These are phyloP conservation scores for Spisula solida DNA, from an alignment of 2,888 invertebrate genomes.

Conservation along the genomic window DNA sequence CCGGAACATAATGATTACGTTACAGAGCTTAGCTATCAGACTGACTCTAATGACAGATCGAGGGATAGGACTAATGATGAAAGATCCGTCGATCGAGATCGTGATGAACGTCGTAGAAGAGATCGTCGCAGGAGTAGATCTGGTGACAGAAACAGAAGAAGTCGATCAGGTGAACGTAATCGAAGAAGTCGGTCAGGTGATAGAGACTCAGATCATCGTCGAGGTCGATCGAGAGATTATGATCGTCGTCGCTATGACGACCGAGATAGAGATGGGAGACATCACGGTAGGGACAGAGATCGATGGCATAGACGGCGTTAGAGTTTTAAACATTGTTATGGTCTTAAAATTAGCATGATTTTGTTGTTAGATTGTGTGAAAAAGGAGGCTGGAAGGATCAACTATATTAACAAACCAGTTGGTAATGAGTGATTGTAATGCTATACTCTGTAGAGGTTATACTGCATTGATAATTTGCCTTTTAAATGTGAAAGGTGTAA, in stretches of 20 bases:
- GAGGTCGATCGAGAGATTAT: constrained; percentile 52
- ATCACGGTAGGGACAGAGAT: constrained; percentile 32
- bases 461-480: too few relatives aligned
- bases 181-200: constrained; percentile 48
- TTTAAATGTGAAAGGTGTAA: too few relatives aligned
- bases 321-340: background rate
- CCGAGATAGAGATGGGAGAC: constrained; percentile 44
- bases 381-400: background rate
- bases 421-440: too few relatives aligned
- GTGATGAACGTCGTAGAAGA: constrained; percentile 25
- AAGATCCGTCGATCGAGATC: constrained; percentile 19
- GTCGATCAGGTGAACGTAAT: constrained; percentile 21
- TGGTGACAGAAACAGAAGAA: constrained; percentile 17
- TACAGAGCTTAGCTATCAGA: background rate
- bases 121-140: constrained; percentile 25
- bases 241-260: constrained; percentile 48
- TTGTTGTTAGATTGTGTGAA: background rate
- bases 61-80: background rate
- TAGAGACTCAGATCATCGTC: constrained; percentile 43
- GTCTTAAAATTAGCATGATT: background rate
- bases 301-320: background rate
- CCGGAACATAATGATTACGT: background rate
- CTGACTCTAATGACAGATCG: background rate
- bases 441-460: too few relatives aligned
- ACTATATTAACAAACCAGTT: too few relatives aligned